A percentile compares a stretch with the other conserved stretches of the same genome.
phyloP scores from a whole-genome alignment of 2,113 vertebrate species.

The Austrofundulus limnaeus region DNA sequence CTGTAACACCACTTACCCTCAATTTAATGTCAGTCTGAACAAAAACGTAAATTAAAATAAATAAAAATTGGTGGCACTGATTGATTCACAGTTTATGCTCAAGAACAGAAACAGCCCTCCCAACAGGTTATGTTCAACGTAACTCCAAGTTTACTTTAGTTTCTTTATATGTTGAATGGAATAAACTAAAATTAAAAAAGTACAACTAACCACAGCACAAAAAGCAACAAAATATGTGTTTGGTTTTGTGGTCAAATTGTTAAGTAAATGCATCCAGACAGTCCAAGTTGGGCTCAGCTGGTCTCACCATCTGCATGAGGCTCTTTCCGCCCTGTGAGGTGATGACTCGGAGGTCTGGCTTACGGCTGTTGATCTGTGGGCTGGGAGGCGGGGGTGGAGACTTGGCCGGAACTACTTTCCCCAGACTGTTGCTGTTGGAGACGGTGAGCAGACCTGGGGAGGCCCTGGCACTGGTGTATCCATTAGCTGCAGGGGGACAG shows the following conservation, averaged over 20 bases:
- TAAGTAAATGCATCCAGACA: constrained; percentile 19
- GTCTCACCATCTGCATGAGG: constrained; percentile 96
- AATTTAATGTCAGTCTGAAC: no score
- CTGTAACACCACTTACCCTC: no score
- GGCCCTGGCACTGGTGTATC: constrained; percentile 93
- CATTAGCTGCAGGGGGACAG: constrained; percentile 83
- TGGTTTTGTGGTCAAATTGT: constrained; percentile 5
- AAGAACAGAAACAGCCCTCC: no score
- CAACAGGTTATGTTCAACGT: no score
- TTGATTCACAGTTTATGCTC: no score
- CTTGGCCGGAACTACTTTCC: constrained; percentile 93
- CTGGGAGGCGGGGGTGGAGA: constrained; percentile 86
- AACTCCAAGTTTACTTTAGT: neutral
- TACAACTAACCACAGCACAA: no score
- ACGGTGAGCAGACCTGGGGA: constrained; percentile 93
- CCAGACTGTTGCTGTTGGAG: constrained; percentile 93
- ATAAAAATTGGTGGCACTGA: no score
- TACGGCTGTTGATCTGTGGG: constrained; percentile 87
- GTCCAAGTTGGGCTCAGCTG: constrained; percentile 29
- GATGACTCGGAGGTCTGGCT: constrained; percentile 95
- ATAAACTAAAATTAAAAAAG: no score
- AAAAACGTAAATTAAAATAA: no score
- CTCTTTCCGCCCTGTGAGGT: constrained; percentile 94
- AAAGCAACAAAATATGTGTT: neutral
- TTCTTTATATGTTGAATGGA: neutral